Conservation (phyloP, 1,140 invertebrate species). For the Pemphigus obesinymphae region DNA sequence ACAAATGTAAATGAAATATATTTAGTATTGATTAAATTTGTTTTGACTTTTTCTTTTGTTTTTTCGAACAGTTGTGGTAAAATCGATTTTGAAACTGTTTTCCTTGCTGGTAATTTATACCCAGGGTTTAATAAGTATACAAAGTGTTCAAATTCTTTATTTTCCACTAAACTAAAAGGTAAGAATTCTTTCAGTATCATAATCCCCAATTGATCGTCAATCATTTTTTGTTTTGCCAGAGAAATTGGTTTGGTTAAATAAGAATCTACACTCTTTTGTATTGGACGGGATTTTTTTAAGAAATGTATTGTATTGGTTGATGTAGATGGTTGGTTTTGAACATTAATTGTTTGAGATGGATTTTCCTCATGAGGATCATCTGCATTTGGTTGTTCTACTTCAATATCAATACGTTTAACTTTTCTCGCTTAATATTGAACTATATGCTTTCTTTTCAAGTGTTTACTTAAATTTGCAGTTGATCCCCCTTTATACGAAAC, state of each 20-base stretch:
- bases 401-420: neutral
- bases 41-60: no score
- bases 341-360: neutral
- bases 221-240: neutral
- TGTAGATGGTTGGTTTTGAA: neutral
- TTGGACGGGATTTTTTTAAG: neutral
- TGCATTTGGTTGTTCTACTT: neutral
- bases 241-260: neutral
- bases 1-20: no score
- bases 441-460: neutral
- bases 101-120: no score
- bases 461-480: neutral
- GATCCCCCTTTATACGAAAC: neutral
- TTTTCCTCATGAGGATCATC: neutral
- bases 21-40: no score
- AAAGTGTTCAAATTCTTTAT: conserved; percentile 46
- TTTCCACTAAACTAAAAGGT: conserved; percentile 46
- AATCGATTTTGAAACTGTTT: no score
- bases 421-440: neutral
- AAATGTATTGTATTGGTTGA: neutral
- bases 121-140: no score
- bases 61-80: no score
- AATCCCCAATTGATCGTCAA: conserved; percentile 45
- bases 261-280: neutral
- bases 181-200: conserved; percentile 47